Percentiles rank a stretch among this genome's conserved stretches.
Conservation (phyloP, 2,797 vertebrate genomes). For the Myotis planiceps region DNA sequence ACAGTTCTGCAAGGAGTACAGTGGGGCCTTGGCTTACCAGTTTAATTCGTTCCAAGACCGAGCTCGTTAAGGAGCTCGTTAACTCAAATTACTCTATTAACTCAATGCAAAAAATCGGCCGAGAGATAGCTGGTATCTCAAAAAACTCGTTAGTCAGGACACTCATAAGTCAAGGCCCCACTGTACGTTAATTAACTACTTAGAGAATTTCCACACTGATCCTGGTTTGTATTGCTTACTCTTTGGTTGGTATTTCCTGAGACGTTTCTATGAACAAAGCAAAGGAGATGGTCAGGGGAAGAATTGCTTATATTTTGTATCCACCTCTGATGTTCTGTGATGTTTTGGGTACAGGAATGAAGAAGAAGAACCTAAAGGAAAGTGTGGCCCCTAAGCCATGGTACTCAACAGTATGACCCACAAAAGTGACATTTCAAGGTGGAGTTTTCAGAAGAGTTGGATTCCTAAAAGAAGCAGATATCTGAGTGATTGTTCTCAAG, state of each 20-base stretch:
- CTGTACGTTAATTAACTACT: background rate
- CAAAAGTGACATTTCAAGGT: background rate
- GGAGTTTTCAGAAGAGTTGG: background rate
- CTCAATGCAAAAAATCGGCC: too few relatives aligned
- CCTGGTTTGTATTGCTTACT: background rate
- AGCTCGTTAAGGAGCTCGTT: too few relatives aligned
- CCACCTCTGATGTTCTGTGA: background rate
- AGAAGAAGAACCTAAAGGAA: background rate
- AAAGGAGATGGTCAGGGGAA: background rate
- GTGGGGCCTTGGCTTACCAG: too few relatives aligned
- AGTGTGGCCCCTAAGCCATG: background rate
- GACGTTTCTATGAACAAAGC: background rate
- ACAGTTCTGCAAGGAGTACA: background rate
- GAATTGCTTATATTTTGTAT: background rate
- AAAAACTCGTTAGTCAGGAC: too few relatives aligned
- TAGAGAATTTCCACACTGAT: background rate
- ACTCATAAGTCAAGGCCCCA: too few relatives aligned
- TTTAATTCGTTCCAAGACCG: too few relatives aligned
- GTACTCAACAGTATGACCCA: background rate
- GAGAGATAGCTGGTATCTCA: too few relatives aligned
- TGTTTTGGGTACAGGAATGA: background rate
- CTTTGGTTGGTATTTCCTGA: background rate
- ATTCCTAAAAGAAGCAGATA: background rate
- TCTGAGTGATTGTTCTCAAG: background rate
- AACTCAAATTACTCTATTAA: too few relatives aligned